These are phyloP conservation scores for Herminia tarsipennalis DNA, from an alignment of 2,888 invertebrate genomes.

Conservation along the genomic window DNA sequence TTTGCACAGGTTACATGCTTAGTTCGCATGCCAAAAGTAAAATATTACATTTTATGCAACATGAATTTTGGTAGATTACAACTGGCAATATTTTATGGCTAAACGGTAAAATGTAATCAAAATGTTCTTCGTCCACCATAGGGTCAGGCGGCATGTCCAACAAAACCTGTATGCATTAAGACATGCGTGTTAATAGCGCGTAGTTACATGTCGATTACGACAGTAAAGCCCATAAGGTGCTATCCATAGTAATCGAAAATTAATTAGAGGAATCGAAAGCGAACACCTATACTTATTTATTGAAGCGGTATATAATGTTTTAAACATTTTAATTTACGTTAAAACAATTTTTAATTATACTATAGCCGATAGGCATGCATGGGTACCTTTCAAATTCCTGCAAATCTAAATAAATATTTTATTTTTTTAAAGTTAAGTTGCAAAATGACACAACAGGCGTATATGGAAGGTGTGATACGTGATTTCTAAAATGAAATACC, in stretches of 20 bases:
- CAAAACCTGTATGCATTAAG: background rate
- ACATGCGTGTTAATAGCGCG: background rate
- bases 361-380: constrained; percentile 19
- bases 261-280: constrained; percentile 22
- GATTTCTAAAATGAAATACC: too few relatives aligned
- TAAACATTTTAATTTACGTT: constrained; percentile 45
- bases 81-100: too few relatives aligned
- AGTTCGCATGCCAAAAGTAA: too few relatives aligned
- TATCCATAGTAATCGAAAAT: constrained; percentile 13
- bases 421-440: background rate
- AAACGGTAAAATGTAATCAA: too few relatives aligned
- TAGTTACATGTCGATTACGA: background rate
- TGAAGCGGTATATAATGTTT: constrained; percentile 22
- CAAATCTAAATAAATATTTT: background rate
- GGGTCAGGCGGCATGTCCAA: background rate
- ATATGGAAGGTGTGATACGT: too few relatives aligned
- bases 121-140: too few relatives aligned
- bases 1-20: too few relatives aligned
- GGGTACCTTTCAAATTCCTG: constrained; percentile 5
- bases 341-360: constrained; percentile 42
- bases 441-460: too few relatives aligned
- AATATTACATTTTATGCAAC: too few relatives aligned
- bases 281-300: constrained; percentile 37
- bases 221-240: constrained; percentile 3
- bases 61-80: too few relatives aligned